A percentile compares a stretch with the other conserved stretches of the same genome.
These are phyloP conservation scores for Morpho helenor DNA, from an alignment of 2,888 invertebrate genomes.

Conservation along the genomic window DNA sequence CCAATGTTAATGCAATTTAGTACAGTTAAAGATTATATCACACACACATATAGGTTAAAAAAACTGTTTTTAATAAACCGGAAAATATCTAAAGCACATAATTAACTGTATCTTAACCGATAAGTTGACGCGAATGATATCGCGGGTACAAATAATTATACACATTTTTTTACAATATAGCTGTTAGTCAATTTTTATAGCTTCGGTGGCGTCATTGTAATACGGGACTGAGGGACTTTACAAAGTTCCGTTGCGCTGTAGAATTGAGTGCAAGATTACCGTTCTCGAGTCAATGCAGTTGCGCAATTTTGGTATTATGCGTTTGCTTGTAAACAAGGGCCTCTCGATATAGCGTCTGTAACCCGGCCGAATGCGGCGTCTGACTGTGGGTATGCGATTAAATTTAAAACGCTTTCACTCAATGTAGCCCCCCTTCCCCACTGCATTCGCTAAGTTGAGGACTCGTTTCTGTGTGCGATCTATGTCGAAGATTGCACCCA, in stretches of 20 bases:
- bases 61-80: too few species aligned
- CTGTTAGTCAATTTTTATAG: too few species aligned
- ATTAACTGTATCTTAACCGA: too few species aligned
- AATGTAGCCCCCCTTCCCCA: constrained; percentile 31
- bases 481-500: constrained; percentile 29
- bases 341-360: constrained; percentile 37
- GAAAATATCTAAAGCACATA: too few species aligned
- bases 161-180: not conserved
- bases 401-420: constrained; percentile 72
- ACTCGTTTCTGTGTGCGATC: constrained; percentile 38
- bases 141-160: not conserved
- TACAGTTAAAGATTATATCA: too few species aligned
- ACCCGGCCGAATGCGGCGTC: constrained; percentile 49
- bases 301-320: constrained; percentile 32
- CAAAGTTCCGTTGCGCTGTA: not conserved
- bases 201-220: too few species aligned
- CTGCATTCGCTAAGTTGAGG: constrained; percentile 32
- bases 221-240: too few species aligned
- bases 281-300: constrained; percentile 23
- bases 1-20: too few species aligned
- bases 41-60: too few species aligned
- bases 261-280: constrained; percentile 29
- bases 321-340: constrained; percentile 41
- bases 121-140: too few species aligned
- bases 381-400: constrained; percentile 53